A percentile compares a stretch with the other conserved stretches of the same genome.
Conservation (phyloP, 1,140 invertebrate species). For the Nasonia vitripennis region DNA sequence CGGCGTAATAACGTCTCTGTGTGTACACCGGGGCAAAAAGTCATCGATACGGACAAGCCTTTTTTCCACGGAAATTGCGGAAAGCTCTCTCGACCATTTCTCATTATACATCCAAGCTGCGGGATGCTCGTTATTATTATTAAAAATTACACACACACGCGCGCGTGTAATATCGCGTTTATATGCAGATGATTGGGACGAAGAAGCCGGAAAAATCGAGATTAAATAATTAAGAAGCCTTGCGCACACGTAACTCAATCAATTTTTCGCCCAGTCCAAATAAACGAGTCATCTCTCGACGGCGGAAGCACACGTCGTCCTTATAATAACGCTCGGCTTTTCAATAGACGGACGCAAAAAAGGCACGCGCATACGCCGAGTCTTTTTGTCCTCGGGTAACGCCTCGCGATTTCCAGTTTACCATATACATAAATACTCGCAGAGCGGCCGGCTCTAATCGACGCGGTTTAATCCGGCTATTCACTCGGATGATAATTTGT, state of each 20-base stretch:
- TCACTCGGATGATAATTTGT: constrained; percentile 34
- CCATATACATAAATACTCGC: not conserved
- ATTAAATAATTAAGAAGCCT: too few species aligned
- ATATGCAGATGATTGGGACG: not conserved
- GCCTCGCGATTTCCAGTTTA: constrained; percentile 42
- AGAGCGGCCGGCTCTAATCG: not conserved
- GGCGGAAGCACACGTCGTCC: constrained; percentile 28
- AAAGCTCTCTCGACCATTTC: not conserved
- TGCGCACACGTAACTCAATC: too few species aligned
- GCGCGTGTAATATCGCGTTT: not conserved
- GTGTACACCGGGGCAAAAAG: too few species aligned
- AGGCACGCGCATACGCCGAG: not conserved
- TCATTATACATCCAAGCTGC: not conserved
- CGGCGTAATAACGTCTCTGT: too few species aligned
- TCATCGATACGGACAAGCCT: too few species aligned
- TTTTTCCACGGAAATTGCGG: not conserved
- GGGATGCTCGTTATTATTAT: not conserved
- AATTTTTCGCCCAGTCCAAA: not conserved
- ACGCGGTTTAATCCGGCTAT: constrained; percentile 17
- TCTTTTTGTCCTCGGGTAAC: constrained; percentile 17
- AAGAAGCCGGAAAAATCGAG: not conserved
- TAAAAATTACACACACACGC: not conserved
- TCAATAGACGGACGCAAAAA: constrained; percentile 1
- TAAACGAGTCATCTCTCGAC: not conserved
- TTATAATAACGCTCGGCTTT: constrained; percentile 17